These are phyloP conservation scores for Oscheius myriophilus DNA, from an alignment of 2,888 invertebrate genomes.

Conservation along the genomic window DNA sequence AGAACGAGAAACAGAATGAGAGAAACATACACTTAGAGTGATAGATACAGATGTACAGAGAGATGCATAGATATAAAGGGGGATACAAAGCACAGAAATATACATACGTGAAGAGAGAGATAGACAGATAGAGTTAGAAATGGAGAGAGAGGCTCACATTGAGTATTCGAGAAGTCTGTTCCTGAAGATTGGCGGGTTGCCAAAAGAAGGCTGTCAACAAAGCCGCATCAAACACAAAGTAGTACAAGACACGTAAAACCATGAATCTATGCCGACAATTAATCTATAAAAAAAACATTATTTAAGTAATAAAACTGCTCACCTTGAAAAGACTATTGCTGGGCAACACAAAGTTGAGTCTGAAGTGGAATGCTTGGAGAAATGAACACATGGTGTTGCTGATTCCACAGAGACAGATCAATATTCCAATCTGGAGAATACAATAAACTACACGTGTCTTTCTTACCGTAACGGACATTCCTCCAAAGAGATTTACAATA, in stretches of 20 bases:
- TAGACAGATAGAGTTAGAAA: no score
- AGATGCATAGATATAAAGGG: no score
- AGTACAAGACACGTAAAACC: neutral
- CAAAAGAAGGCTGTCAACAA: neutral
- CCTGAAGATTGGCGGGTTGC: neutral
- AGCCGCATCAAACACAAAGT: neutral
- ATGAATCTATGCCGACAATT: constrained; percentile 3
- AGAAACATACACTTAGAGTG: no score
- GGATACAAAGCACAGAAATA: no score
- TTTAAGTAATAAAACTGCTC: neutral
- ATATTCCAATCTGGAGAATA: constrained; percentile 1
- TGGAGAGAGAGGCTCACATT: neutral
- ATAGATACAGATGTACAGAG: no score
- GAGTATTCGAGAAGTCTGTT: neutral
- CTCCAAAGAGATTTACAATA: neutral
- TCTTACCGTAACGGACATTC: neutral
- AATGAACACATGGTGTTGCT: neutral
- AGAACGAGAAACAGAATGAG: no score
- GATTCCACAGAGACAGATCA: constrained; percentile 1
- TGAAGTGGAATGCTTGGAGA: constrained; percentile 17
- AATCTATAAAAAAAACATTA: neutral
- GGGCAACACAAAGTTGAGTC: constrained; percentile 22
- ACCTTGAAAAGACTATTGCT: constrained; percentile 14
- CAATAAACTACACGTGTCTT: no score
- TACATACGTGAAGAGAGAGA: no score